Percentiles rank a stretch among this genome's conserved stretches.
These are phyloP conservation scores for Bubo blakistoni DNA, from an alignment of 2,113 vertebrate genomes.

Conservation along the genomic window DNA sequence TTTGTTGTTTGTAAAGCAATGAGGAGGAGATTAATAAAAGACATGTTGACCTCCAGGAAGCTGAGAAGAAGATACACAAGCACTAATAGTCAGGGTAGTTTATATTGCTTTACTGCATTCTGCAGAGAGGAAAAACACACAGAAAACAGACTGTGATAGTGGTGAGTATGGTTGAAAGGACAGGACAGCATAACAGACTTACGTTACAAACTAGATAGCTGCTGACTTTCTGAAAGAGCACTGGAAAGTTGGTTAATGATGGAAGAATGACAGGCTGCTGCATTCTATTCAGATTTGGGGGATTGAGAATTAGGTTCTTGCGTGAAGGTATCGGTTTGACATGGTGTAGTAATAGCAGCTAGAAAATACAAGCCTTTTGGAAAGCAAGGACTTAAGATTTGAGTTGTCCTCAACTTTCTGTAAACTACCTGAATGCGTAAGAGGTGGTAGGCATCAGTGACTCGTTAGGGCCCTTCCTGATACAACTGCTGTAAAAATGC, in stretches of 20 bases:
- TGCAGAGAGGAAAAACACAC: background rate
- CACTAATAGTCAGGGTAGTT: background rate
- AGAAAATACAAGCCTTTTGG: background rate
- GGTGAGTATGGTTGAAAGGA: background rate
- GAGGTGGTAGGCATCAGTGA: background rate
- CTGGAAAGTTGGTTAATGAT: background rate
- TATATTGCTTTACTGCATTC: background rate
- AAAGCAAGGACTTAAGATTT: background rate
- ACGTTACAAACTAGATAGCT: background rate
- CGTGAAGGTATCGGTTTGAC: background rate
- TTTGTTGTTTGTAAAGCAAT: background rate
- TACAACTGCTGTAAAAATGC: background rate
- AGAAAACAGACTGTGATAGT: background rate
- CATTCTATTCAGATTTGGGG: background rate
- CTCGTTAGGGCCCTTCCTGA: background rate
- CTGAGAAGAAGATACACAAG: background rate
- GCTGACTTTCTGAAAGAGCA: background rate
- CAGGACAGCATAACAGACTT: background rate
- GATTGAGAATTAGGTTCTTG: background rate
- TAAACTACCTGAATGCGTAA: background rate
- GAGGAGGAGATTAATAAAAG: background rate
- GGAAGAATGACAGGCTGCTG: background rate
- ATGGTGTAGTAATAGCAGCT: background rate
- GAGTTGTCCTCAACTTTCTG: background rate
- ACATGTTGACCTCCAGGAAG: background rate